Evolutionary conservation across 1,140 invertebrate species (phyloP).

Genomic region (Chironomus striatipennis): DNA sequence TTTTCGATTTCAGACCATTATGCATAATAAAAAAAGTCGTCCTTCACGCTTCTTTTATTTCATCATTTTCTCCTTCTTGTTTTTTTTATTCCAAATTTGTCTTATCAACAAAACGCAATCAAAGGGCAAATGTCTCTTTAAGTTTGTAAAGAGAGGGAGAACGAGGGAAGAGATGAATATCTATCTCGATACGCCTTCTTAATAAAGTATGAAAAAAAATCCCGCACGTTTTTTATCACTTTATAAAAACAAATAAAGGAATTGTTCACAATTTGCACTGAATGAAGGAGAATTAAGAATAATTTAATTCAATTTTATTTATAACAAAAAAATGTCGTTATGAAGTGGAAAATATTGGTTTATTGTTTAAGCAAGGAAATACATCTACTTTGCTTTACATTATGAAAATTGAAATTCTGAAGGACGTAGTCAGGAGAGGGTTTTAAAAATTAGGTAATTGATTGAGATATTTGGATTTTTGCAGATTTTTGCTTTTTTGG

Average conservation of each 20-base stretch:
- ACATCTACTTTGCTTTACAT: too few relatives aligned
- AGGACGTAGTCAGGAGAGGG: too few relatives aligned
- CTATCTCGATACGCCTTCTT: background rate
- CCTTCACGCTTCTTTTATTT: background rate
- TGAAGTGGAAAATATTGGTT: background rate
- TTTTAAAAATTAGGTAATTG: too few relatives aligned
- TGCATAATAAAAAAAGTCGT: too few relatives aligned
- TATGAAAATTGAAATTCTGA: too few relatives aligned
- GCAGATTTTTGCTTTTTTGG: too few relatives aligned
- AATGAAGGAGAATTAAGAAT: background rate
- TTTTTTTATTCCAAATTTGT: background rate
- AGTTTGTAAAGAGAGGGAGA: background rate
- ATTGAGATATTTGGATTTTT: too few relatives aligned
- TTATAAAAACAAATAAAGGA: background rate
- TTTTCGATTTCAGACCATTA: too few relatives aligned
- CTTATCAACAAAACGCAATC: slow-evolving; percentile 1
- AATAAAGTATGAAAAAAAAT: background rate
- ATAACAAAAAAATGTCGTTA: background rate
- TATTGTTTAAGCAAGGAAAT: background rate
- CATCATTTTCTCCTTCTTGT: background rate
- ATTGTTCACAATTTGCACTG: background rate
- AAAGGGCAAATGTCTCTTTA: background rate
- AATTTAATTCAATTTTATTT: background rate
- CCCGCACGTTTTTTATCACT: background rate
- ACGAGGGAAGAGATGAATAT: background rate